Evolutionary conservation across 2,888 invertebrate genomes (phyloP), one percentile per base, ranked within the genome.

Genomic region (Conistra vaccinii): DNA sequence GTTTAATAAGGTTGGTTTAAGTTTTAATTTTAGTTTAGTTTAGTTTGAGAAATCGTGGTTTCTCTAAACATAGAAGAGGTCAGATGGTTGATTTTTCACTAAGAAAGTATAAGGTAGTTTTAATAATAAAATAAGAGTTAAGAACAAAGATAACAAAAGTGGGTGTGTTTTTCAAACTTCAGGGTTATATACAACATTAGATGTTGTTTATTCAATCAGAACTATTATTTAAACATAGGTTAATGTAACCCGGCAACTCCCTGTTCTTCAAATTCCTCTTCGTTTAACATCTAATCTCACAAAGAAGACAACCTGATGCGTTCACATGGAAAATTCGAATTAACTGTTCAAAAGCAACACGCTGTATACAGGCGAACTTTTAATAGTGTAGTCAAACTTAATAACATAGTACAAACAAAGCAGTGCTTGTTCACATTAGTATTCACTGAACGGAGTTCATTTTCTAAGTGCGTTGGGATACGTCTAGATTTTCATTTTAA

Each of bases 311-410:
- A 66, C 48, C 12, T 45, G 71, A 79, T 63, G 73, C 73, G 67
- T 71, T 76, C 75, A 75, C 58, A n/a, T 57, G 69, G 69, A 76
- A 83, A 62, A 85, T 78, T 35, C 26, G 42, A 76, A 81, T 80
- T 82, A 84, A 66, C 73, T 86, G 73, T 63, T 80, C 71, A 82
- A 69, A 80, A 66, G 79, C 72, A 78, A 80, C 80, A 69, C 69
- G 73, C 62, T 60, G 58, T 60, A n/a, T n/a, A 70, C 57, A 61
- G 81, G n/a, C 17, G 48, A 88, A 87, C 86, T 88, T 87, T 83
- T 81, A 85, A 87, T 86, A 80, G 79, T 86, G 62, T 73, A 81
- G 83, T 81, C 85, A 79, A 88, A 87, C 88, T 87, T 84, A 79
- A 84, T 86, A 84, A 82, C 78, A 79, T 80, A 70, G 55, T 45